These are phyloP conservation scores for Anhinga anhinga DNA, from an alignment of 2,113 vertebrate species.

Conservation along the genomic window DNA sequence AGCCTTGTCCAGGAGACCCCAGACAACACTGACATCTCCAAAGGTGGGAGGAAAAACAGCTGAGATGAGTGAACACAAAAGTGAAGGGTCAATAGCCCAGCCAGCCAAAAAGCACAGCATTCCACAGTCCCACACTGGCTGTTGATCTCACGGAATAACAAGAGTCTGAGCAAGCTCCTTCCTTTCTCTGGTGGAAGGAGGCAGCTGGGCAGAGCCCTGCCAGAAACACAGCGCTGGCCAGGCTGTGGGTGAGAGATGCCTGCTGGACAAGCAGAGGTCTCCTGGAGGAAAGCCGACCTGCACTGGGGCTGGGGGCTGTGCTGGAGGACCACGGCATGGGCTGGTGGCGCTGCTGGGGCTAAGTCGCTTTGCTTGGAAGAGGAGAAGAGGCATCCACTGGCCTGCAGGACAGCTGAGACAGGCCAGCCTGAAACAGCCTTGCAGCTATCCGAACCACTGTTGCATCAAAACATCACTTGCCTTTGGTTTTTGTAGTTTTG, in stretches of 20 bases:
- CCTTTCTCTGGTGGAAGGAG: neutral
- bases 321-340: fast-evolving
- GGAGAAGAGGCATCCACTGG: neutral
- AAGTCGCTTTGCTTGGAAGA: neutral
- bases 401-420: neutral
- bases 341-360: neutral
- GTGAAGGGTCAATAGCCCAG: neutral
- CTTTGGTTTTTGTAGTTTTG: neutral
- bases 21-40: neutral
- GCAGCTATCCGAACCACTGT: neutral
- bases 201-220: neutral
- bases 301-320: fast-evolving
- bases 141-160: neutral
- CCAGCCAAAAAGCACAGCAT: neutral
- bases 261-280: neutral
- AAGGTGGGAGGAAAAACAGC: neutral
- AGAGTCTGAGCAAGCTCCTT: neutral
- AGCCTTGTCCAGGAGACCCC: neutral
- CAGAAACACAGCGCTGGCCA: neutral
- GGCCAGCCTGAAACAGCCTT: neutral
- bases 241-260: neutral
- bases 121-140: neutral
- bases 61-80: neutral
- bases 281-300: neutral
- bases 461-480: neutral